These are phyloP conservation scores for Anodontia alba DNA, from an alignment of 2,888 invertebrate species.

Conservation along the genomic window DNA sequence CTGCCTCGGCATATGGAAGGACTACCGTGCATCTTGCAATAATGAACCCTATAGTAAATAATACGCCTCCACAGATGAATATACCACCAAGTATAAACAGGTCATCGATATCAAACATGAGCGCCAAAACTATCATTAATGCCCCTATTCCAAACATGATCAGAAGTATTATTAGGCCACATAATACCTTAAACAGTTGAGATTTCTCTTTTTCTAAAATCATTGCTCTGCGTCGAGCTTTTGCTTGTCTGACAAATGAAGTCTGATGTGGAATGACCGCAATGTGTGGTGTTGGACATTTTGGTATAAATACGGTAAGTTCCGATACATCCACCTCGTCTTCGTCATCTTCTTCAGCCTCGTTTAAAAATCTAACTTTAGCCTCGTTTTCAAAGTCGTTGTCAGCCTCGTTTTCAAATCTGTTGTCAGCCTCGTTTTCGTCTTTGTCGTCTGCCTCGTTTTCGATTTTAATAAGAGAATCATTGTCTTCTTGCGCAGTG, in stretches of 20 bases:
- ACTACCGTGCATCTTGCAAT: constrained; percentile 23
- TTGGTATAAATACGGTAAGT: not conserved
- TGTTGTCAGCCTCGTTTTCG: not conserved
- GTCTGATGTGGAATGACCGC: not conserved
- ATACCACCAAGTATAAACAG: constrained; percentile 48
- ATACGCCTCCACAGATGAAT: constrained; percentile 33
- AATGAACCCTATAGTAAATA: constrained; percentile 35
- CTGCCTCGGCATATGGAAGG: not conserved
- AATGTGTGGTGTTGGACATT: not conserved
- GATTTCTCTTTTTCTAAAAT: constrained; percentile 9
- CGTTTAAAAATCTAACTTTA: not conserved
- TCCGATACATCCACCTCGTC: not conserved
- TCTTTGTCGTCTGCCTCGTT: too few species aligned
- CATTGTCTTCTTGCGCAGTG: not conserved
- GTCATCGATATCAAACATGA: constrained; percentile 27
- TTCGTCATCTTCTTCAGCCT: not conserved
- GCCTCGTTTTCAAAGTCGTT: not conserved
- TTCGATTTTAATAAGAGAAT: not conserved
- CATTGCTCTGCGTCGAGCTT: not conserved
- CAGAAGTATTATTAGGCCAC: constrained; percentile 35
- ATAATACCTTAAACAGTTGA: constrained; percentile 34
- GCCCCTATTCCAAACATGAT: constrained; percentile 37
- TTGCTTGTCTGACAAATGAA: not conserved
- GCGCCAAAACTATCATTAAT: constrained; percentile 24
- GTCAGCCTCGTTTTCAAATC: too few species aligned